phyloP scores from a whole-genome alignment of 1,140 invertebrate species.

The Brachionus asplanchnoidis region DNA sequence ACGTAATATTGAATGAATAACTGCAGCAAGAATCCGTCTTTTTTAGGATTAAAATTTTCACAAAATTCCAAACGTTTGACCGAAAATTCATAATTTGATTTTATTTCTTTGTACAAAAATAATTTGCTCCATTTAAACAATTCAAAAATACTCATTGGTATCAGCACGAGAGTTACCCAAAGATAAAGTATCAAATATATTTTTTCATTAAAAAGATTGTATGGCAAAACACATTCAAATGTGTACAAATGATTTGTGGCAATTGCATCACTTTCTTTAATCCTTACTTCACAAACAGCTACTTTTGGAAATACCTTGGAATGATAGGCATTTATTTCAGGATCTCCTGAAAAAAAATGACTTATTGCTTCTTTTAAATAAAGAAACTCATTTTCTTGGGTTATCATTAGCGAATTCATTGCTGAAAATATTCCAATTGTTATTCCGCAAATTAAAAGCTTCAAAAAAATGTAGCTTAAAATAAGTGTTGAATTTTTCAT shows the following conservation, averaged over 20 bases:
- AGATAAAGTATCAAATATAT: background rate
- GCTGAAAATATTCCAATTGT: background rate
- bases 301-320: conserved; percentile 10
- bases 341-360: background rate
- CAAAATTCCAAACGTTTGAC: background rate
- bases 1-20: conserved; percentile 6
- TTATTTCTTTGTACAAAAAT: background rate
- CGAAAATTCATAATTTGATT: background rate
- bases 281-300: background rate
- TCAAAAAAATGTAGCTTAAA: background rate
- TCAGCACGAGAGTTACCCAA: conserved; percentile 47
- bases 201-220: conserved; percentile 26
- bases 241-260: background rate
- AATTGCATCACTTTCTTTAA: background rate
- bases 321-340: background rate
- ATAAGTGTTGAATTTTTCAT: background rate
- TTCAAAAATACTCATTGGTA: conserved; percentile 32
- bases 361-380: background rate
- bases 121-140: background rate
- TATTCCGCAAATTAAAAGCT: background rate
- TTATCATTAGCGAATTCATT: background rate
- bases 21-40: background rate
- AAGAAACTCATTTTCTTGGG: background rate
- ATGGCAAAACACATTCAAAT: conserved; percentile 8
- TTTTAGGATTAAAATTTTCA: background rate